A percentile compares a stretch with the other conserved stretches of the same genome.
Evolutionary conservation across 2,797 vertebrate species (phyloP).

Genomic region (Melanotaenia boesemani): DNA sequence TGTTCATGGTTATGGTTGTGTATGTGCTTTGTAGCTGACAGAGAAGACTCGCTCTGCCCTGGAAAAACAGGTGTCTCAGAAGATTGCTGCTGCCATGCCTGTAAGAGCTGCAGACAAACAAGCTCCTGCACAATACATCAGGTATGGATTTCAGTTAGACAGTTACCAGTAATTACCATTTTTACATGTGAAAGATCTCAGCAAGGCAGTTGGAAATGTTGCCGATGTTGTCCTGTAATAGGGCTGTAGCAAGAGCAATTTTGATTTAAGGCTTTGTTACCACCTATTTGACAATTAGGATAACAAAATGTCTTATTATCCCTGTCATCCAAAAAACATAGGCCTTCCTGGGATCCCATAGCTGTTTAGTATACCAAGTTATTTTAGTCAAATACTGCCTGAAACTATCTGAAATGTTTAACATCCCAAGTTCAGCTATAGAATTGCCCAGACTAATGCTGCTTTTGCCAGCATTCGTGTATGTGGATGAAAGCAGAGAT

Average conservation of each 20-base stretch:
- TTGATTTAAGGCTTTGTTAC: neutral
- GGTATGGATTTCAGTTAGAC: conserved; percentile 77
- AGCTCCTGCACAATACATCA: conserved; percentile 97
- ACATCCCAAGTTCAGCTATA: no score
- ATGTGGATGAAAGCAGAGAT: neutral
- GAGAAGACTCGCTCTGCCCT: conserved; percentile 95
- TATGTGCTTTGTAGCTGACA: conserved; percentile 86
- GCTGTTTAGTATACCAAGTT: neutral
- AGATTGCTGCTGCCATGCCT: conserved; percentile 98
- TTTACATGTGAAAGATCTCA: neutral
- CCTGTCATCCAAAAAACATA: neutral
- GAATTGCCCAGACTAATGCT: no score
- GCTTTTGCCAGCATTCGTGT: neutral
- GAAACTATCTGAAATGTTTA: neutral
- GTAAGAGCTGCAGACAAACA: conserved; percentile 98
- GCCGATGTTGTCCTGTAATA: neutral
- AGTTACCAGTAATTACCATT: neutral
- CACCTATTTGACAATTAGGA: neutral
- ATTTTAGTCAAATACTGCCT: neutral
- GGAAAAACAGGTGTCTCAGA: conserved; percentile 96
- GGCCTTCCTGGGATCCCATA: neutral
- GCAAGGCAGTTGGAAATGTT: accelerated
- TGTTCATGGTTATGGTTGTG: conserved; percentile 17
- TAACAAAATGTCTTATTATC: neutral
- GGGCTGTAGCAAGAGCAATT: neutral